These are phyloP conservation scores for Alloplasta piceator DNA, from an alignment of 2,888 invertebrate genomes.

Conservation along the genomic window DNA sequence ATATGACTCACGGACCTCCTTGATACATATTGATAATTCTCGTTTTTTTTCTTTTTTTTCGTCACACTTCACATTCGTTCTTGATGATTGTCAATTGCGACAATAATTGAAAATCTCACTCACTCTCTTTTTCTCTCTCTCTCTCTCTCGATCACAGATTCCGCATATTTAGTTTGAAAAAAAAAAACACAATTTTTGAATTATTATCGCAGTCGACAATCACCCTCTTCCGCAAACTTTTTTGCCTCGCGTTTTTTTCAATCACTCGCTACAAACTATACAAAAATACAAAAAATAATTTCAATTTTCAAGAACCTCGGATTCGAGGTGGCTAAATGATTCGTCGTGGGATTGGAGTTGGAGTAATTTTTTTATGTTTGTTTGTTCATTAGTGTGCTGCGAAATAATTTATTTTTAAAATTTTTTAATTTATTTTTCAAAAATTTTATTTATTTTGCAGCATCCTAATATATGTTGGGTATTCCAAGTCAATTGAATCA, in stretches of 20 bases:
- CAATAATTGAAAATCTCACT: slow-evolving; percentile 7
- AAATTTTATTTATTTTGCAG: too few species aligned
- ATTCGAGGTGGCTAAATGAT: slow-evolving; percentile 5
- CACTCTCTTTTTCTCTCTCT: slow-evolving; percentile 6
- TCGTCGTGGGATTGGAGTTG: too few species aligned
- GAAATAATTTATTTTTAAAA: too few species aligned
- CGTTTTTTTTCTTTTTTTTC: not conserved
- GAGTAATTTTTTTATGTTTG: too few species aligned
- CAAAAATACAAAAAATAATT: slow-evolving; percentile 82
- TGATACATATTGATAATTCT: slow-evolving; percentile 25
- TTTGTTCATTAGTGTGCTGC: too few species aligned
- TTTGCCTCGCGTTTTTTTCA: slow-evolving; percentile 35
- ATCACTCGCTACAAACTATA: slow-evolving; percentile 78
- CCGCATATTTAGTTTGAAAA: not conserved
- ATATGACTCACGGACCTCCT: slow-evolving; percentile 73
- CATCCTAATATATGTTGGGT: too few species aligned
- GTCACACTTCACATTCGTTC: not conserved
- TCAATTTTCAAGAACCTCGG: slow-evolving; percentile 63
- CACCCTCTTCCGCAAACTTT: slow-evolving; percentile 31
- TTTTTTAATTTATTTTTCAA: too few species aligned
- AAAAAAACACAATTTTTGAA: slow-evolving; percentile 24
- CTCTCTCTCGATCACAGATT: slow-evolving; percentile 28
- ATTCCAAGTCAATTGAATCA: too few species aligned
- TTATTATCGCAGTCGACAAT: slow-evolving; percentile 19
- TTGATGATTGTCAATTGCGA: slow-evolving; percentile 35